These are phyloP conservation scores for Diorhabda elongata DNA, from an alignment of 1,140 invertebrate species.

Conservation along the genomic window DNA sequence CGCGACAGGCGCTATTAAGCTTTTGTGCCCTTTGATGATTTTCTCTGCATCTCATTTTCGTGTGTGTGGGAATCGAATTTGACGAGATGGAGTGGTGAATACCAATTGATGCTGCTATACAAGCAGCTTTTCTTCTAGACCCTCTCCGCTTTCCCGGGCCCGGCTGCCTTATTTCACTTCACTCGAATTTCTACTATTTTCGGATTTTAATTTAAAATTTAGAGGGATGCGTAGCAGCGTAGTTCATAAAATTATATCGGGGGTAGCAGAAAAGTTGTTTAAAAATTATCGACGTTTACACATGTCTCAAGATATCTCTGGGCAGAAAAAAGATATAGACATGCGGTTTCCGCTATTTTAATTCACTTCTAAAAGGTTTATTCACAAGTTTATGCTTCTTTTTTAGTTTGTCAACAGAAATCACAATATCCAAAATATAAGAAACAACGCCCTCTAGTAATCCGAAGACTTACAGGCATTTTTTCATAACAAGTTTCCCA, in stretches of 20 bases:
- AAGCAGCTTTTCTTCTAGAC: constrained; percentile 37
- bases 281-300: no score
- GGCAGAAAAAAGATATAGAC: no score
- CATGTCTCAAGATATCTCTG: no score
- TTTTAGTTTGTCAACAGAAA: no score
- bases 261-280: no score
- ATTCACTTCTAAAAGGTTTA: no score
- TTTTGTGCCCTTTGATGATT: constrained; percentile 49
- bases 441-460: no score
- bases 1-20: constrained; percentile 37
- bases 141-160: constrained; percentile 7
- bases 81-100: constrained; percentile 46
- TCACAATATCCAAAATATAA: no score
- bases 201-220: constrained; percentile 17
- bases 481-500: no score
- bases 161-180: constrained; percentile 16
- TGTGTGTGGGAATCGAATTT: constrained; percentile 48
- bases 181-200: constrained; percentile 16
- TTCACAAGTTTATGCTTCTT: no score
- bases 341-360: no score
- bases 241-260: not conserved
- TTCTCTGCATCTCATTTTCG: constrained; percentile 49
- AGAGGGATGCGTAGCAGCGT: not conserved
- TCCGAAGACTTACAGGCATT: no score
- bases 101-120: constrained; percentile 44